Conservation (phyloP, 2,113 vertebrate species). For the Chinchilla lanigera region DNA sequence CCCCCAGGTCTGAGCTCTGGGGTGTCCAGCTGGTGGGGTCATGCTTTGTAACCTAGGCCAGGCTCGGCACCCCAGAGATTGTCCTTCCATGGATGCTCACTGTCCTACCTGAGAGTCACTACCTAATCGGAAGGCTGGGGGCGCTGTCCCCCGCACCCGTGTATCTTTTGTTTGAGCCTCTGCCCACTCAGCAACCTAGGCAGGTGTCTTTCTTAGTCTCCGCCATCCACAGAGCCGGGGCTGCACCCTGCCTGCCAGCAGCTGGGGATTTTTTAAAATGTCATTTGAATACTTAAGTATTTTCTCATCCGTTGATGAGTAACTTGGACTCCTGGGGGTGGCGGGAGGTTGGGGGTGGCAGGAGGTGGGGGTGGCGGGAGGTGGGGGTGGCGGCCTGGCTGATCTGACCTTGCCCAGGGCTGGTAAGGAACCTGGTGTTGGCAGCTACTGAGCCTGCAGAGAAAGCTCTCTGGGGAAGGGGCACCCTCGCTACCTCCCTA, state of each 20-base stretch:
- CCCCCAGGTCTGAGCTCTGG: neutral
- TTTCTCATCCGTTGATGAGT: constrained; percentile 68
- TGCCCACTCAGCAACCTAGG: neutral
- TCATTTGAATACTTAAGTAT: neutral
- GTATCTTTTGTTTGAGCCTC: neutral
- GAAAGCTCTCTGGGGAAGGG: neutral
- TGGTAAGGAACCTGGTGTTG: neutral
- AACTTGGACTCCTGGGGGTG: constrained; percentile 42
- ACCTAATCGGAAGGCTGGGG: neutral
- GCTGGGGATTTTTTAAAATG: neutral
- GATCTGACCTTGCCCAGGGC: neutral
- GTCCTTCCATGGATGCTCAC: too few species aligned
- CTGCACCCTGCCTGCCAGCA: neutral
- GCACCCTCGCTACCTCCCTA: neutral
- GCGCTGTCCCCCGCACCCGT: fast-evolving
- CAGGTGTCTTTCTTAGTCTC: neutral
- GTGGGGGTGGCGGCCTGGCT: neutral
- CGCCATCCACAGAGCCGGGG: fast-evolving
- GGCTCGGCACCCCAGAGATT: neutral
- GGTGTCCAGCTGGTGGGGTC: neutral
- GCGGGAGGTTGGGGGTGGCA: neutral
- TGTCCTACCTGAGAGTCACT: neutral
- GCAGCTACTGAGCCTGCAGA: neutral
- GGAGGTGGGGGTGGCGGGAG: neutral
- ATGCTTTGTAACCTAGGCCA: neutral